Evolutionary conservation across 2,888 invertebrate genomes (phyloP).

Genomic region (Andrena flavipes): DNA sequence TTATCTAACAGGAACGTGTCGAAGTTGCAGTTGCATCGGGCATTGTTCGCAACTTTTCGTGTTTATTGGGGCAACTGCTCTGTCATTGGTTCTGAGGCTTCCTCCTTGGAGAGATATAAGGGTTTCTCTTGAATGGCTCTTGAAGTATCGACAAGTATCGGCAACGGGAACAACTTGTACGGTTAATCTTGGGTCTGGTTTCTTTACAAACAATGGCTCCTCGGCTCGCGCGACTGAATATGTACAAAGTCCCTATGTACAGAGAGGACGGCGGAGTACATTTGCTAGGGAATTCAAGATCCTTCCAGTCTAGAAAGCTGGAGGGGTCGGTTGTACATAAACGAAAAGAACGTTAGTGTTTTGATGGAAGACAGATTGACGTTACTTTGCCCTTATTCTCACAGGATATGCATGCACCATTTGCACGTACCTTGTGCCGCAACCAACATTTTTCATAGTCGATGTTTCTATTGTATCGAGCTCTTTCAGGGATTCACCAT

Average conservation of each 20-base stretch:
- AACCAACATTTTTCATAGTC: background rate
- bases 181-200: conserved; percentile 29
- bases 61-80: conserved; percentile 35
- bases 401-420: background rate
- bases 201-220: conserved; percentile 21
- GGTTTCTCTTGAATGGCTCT: background rate
- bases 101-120: background rate
- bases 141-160: conserved; percentile 34
- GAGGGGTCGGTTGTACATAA: background rate
- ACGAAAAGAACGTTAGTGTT: background rate
- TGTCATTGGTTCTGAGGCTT: conserved; percentile 16
- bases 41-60: conserved; percentile 30
- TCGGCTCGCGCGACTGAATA: conserved; percentile 21
- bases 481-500: too few relatives aligned
- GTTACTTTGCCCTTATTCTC: background rate
- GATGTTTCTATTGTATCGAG: background rate
- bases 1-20: conserved; percentile 1
- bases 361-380: background rate
- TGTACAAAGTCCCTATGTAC: conserved; percentile 33
- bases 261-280: background rate
- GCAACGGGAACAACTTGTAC: conserved; percentile 16
- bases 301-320: background rate
- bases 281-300: background rate
- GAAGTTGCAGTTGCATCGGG: too few relatives aligned
- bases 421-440: background rate